These are phyloP conservation scores for Oncorhynchus masou DNA, from an alignment of 2,113 vertebrate species.

Conservation along the genomic window DNA sequence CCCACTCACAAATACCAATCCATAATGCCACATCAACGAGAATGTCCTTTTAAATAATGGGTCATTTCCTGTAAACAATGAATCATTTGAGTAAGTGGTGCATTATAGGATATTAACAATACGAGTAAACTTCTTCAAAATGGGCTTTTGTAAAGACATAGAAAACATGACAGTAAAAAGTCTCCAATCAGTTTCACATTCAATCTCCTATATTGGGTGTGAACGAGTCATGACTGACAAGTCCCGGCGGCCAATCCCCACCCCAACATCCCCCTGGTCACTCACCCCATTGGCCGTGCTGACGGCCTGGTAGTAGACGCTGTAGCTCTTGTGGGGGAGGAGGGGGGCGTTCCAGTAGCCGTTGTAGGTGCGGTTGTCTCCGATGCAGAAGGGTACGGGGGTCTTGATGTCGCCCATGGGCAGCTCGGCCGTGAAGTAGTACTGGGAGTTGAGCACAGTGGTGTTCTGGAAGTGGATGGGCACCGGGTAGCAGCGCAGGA, in stretches of 20 bases:
- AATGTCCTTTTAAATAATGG: too few species aligned
- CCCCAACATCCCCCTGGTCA: slow-evolving; percentile 15
- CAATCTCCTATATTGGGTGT: too few species aligned
- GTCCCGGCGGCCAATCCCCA: not conserved
- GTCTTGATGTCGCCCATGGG: slow-evolving; percentile 78
- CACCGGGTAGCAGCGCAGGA: slow-evolving; percentile 90
- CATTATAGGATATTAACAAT: too few species aligned
- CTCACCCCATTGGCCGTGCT: slow-evolving; percentile 98
- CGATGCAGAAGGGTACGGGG: slow-evolving; percentile 84
- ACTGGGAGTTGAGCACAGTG: slow-evolving; percentile 82
- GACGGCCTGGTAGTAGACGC: slow-evolving; percentile 95
- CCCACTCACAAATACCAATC: too few species aligned
- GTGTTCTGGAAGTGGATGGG: slow-evolving; percentile 93
- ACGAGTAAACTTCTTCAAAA: too few species aligned
- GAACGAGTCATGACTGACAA: too few species aligned
- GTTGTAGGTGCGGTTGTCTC: slow-evolving; percentile 92
- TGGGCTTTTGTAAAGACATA: too few species aligned
- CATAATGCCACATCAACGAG: too few species aligned
- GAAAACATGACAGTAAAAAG: too few species aligned
- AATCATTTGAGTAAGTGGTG: too few species aligned
- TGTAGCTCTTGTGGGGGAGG: slow-evolving; percentile 96
- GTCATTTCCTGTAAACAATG: too few species aligned
- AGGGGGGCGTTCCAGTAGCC: slow-evolving; percentile 95
- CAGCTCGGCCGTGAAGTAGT: slow-evolving; percentile 94
- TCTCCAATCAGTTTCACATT: too few species aligned